Percentiles rank a stretch among this genome's conserved stretches.
Evolutionary conservation across 2,888 invertebrate species (phyloP).

Genomic region (Sminthurinus aureus): DNA sequence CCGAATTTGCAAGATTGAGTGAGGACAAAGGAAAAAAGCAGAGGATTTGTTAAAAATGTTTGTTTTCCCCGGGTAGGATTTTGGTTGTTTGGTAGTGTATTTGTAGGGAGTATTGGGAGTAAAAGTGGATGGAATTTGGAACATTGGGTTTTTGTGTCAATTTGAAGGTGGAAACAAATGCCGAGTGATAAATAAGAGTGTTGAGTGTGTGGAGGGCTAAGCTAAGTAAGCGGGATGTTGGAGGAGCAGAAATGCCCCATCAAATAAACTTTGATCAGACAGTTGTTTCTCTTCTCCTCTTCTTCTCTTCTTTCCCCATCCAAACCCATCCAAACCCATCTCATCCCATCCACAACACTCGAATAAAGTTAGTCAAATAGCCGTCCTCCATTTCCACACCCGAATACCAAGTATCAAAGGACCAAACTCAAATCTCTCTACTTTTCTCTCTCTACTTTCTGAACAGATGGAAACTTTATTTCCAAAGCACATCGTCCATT

Average conservation of each 20-base stretch:
- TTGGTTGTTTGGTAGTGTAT: background rate
- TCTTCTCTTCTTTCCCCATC: background rate
- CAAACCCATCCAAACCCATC: background rate
- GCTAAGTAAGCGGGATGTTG: constrained; percentile 21
- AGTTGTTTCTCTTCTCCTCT: constrained; percentile 18
- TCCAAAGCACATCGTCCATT: constrained; percentile 5
- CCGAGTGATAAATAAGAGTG: constrained; percentile 43
- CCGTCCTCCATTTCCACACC: background rate
- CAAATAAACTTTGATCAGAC: constrained; percentile 35
- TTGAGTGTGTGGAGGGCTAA: constrained; percentile 18
- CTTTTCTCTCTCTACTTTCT: background rate
- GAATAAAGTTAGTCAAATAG: background rate
- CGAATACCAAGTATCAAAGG: background rate
- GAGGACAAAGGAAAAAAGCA: no score
- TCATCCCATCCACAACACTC: background rate
- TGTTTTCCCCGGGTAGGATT: background rate
- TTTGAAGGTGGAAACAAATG: constrained; percentile 38
- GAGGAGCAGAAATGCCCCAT: constrained; percentile 38
- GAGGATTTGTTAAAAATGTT: no score
- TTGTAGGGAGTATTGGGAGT: no score
- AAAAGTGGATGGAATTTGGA: no score
- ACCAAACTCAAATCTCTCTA: background rate
- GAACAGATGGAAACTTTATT: constrained; percentile 7
- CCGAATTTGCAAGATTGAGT: no score
- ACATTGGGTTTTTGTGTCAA: constrained; percentile 3